Base-by-base conservation (phyloP, 2,888 invertebrate species). In the Callinectes sapidus region DNA sequence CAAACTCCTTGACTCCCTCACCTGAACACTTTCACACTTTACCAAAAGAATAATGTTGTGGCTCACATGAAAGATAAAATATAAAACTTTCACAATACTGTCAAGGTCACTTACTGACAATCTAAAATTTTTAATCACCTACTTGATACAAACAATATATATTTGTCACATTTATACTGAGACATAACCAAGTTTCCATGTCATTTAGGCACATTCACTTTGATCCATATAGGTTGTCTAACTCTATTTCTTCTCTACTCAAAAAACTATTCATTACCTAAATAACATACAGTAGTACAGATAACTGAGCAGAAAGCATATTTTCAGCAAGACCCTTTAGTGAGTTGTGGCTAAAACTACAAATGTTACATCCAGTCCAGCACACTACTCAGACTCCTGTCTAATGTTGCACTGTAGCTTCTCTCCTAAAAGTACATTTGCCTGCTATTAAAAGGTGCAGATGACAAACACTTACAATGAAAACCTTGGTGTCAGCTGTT, bases 91-190 rank as follows among this genome's bases (percentile, higher is more conserved):
- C 71, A 28, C 71, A 81, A 81, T 81, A 81, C 81, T 81, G 81
- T 81, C 81, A 81, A 81, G 81, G 81, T 81, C 81, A 81, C 81
- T 81, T 81, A 81, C 35, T 81, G 81, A 81, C 81, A 81, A 81
- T 32, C 81, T 81, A 81, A 35, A 81, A 13, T 71, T 81, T 81
- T 35, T 35, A 81, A 81, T 81, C 81, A 32, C 35, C 81, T 81
- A 81, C 81, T 35, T 81, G 81, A 81, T 81, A 81, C 32, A 81
- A 81, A 81, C 35, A 32, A 32, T 81, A 81, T 81, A 81, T 81
- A 81, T 81, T 81, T 81, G 81, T 81, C 35, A 81, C 81, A 81
- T 81, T 16, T 81, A 81, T 81, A 81, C 81, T 35, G 81, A 81
- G 81, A 81, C 81, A 81, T 81, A 81, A 81, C 35, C 81, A 81